phyloP scores from a whole-genome alignment of 2,797 vertebrate genomes.

The Orientallactaga sibirica region DNA sequence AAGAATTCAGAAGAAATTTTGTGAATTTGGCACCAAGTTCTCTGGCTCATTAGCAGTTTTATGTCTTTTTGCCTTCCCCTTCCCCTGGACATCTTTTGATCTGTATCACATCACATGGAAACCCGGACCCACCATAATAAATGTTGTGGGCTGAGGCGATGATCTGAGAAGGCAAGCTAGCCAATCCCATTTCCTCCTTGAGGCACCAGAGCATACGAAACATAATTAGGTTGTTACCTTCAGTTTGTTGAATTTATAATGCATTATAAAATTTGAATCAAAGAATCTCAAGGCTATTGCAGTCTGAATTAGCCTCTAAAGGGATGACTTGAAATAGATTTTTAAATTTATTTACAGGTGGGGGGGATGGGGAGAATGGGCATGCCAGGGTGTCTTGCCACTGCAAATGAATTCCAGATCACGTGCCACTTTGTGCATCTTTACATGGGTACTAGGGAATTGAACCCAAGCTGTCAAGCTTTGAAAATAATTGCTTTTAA shows the following conservation, averaged over 20 bases:
- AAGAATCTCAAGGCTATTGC: neutral
- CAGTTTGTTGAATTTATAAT: neutral
- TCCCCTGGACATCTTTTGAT: neutral
- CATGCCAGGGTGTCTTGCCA: too few species aligned
- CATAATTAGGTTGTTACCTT: neutral
- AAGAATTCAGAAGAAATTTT: neutral
- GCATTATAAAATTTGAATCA: neutral
- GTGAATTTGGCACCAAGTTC: neutral
- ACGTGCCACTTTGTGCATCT: too few species aligned
- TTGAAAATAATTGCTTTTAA: too few species aligned
- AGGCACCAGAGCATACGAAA: neutral
- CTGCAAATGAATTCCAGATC: too few species aligned
- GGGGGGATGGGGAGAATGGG: too few species aligned
- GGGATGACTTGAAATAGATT: neutral
- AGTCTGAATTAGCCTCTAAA: neutral
- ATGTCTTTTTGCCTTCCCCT: rapidly evolving
- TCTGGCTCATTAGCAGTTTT: neutral
- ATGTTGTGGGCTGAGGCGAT: rapidly evolving
- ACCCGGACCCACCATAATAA: neutral
- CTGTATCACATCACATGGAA: neutral
- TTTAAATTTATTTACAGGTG: too few species aligned
- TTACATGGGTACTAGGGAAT: too few species aligned
- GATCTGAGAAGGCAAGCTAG: neutral
- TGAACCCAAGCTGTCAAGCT: too few species aligned
- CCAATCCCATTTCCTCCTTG: neutral